Evolutionary conservation across 2,797 vertebrate genomes (phyloP), one percentile per base, ranked within the genome.

Genomic region (Ctenosaura bakeri): DNA sequence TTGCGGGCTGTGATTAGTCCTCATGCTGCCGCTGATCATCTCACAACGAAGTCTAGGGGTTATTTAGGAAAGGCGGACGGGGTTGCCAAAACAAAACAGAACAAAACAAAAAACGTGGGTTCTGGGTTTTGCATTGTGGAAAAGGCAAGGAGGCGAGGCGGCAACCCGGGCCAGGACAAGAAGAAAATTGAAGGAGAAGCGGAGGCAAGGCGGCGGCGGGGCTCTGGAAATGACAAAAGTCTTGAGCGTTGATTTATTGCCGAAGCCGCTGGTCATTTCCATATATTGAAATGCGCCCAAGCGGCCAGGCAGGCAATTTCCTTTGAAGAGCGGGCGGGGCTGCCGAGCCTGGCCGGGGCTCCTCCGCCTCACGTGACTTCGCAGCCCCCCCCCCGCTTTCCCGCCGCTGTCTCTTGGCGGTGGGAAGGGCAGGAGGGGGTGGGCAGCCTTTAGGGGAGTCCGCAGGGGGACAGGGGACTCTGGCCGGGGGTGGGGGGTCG

Each of bases 261-360:
- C 87, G 96, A 95, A 98, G 97, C 96, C 97, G 94, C 96, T 92
- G 97, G 98, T 98, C 97, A 98, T 98, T 98, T 97, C 97, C 98
- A 97, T 98, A 98, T 97, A 97, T 97, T 95, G 98, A 98, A 98
- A 98, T 97, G 97, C 97, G 96, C 97, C 97, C 97, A 97, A 97
- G 97, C 96, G 97, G 96, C 97, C 97, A 97, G 97, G 97, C 96
- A 97, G 97, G 98, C 98, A 98, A 98, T 98, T 98, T 98, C 97
- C 97, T 97, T 94, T 92, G 97, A 97, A 97, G 97, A 95, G 96
- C 97, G 94, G 94, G 35, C 87, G 0, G 74, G 32, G 0, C 80
- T 35, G 52, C 90, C 32, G 24, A 0, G 84, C 76, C 7, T n/a
- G 83, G 89, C 42, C 42, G 42, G 42, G 42, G 42, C 42, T 0